phyloP scores from a whole-genome alignment of 2,888 invertebrate genomes.

The Zele albiditarsus region DNA sequence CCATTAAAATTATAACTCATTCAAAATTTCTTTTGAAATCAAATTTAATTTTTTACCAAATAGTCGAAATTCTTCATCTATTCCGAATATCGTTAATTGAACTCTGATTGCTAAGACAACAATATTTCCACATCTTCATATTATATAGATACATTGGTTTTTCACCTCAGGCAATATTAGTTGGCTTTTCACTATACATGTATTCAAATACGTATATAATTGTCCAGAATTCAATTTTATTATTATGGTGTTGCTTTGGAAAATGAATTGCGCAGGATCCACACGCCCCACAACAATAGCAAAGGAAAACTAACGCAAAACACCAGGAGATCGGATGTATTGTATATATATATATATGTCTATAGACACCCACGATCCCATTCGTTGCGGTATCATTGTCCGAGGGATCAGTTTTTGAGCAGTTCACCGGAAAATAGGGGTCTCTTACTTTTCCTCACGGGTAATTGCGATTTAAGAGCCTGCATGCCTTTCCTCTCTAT shows the following conservation, averaged over 20 bases:
- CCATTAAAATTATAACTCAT: too few relatives aligned
- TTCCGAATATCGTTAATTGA: too few relatives aligned
- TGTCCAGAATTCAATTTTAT: background rate
- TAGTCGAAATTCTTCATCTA: too few relatives aligned
- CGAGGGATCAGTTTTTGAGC: conserved; percentile 50
- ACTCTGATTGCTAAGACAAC: too few relatives aligned
- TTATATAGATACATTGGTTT: too few relatives aligned
- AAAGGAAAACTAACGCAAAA: conserved; percentile 18
- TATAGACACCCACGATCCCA: conserved; percentile 32
- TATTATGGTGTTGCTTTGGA: conserved; percentile 35
- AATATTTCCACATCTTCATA: too few relatives aligned
- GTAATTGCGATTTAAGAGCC: conserved; percentile 56
- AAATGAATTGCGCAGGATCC: conserved; percentile 57
- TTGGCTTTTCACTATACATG: background rate
- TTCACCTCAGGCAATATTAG: too few relatives aligned
- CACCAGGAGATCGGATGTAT: background rate
- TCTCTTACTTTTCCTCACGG: conserved; percentile 41
- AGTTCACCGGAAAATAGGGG: conserved; percentile 48
- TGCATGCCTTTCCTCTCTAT: conserved; percentile 31
- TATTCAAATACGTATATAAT: background rate
- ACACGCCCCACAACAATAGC: conserved; percentile 61
- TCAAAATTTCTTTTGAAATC: too few relatives aligned
- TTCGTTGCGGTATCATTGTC: conserved; percentile 46
- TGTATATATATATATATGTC: conserved; percentile 4
- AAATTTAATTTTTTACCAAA: too few relatives aligned